Conservation (phyloP, 2,888 invertebrate genomes). For the Phanerotoma sp. region DNA sequence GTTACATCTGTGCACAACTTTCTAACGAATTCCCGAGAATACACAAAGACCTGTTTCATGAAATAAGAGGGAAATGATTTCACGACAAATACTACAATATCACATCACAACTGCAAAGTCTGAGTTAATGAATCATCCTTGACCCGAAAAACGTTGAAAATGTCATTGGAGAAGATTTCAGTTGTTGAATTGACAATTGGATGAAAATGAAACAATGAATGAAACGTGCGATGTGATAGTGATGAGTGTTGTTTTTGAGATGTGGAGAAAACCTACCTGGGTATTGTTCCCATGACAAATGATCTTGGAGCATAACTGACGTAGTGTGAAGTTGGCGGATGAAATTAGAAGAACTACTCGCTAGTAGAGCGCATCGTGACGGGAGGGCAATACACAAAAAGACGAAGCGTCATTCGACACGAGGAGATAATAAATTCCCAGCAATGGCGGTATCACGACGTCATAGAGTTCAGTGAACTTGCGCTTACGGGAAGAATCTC, state of each 20-base stretch:
- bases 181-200: not conserved
- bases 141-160: slow-evolving; percentile 14
- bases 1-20: slow-evolving; percentile 35
- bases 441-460: slow-evolving; percentile 41
- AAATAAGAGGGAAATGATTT: slow-evolving; percentile 45
- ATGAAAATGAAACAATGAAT: not conserved
- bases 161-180: not conserved
- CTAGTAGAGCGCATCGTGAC: slow-evolving; percentile 5
- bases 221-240: no score
- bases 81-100: slow-evolving; percentile 11
- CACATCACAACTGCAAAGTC: slow-evolving; percentile 22
- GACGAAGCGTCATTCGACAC: slow-evolving; percentile 40
- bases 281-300: slow-evolving; percentile 11
- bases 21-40: slow-evolving; percentile 40
- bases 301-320: slow-evolving; percentile 10
- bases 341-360: slow-evolving; percentile 12
- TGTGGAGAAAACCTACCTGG: slow-evolving; percentile 5
- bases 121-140: slow-evolving; percentile 25
- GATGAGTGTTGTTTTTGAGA: no score
- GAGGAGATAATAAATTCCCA: slow-evolving; percentile 50
- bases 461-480: slow-evolving; percentile 42
- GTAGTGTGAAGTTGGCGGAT: slow-evolving; percentile 1
- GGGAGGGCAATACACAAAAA: slow-evolving; percentile 19
- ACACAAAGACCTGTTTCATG: slow-evolving; percentile 38
- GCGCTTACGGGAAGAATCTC: slow-evolving; percentile 21